Conservation (phyloP, 1,140 invertebrate genomes). For the Drosophila mauritiana region DNA sequence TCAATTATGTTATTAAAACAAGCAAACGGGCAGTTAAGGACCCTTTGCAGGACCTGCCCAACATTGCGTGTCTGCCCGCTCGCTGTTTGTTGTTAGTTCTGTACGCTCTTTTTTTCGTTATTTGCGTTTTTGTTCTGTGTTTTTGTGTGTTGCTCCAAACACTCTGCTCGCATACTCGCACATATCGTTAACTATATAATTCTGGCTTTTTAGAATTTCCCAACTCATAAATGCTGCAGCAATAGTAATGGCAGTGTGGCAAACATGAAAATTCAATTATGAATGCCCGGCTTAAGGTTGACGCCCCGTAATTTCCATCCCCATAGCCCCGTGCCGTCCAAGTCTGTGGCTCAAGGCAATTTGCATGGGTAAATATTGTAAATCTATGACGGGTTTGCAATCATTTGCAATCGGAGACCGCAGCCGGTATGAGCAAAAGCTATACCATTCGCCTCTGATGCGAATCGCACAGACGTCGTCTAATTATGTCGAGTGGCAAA, state of each 20-base stretch:
- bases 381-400: slow-evolving; percentile 71
- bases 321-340: slow-evolving; percentile 10
- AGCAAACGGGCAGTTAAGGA: slow-evolving; percentile 61
- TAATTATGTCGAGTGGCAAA: slow-evolving; percentile 79
- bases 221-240: slow-evolving; percentile 58
- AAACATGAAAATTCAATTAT: slow-evolving; percentile 82
- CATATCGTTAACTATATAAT: slow-evolving; percentile 52
- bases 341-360: slow-evolving; percentile 80
- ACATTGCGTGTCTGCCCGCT: slow-evolving; percentile 44
- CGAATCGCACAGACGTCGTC: slow-evolving; percentile 63
- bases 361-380: slow-evolving; percentile 79
- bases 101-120: background rate
- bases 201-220: slow-evolving; percentile 36
- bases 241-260: slow-evolving; percentile 54
- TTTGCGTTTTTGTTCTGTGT: background rate
- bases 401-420: slow-evolving; percentile 70
- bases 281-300: slow-evolving; percentile 71
- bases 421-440: slow-evolving; percentile 28
- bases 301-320: slow-evolving; percentile 55
- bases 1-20: slow-evolving; percentile 83
- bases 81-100: slow-evolving; percentile 22
- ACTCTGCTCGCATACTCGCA: slow-evolving; percentile 2
- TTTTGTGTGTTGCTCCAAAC: slow-evolving; percentile 6
- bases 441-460: slow-evolving; percentile 4
- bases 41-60: slow-evolving; percentile 58